A percentile compares a stretch with the other conserved stretches of the same genome.
Evolutionary conservation across 1,140 invertebrate genomes (phyloP).

Genomic region (Diploscapter pachys): DNA sequence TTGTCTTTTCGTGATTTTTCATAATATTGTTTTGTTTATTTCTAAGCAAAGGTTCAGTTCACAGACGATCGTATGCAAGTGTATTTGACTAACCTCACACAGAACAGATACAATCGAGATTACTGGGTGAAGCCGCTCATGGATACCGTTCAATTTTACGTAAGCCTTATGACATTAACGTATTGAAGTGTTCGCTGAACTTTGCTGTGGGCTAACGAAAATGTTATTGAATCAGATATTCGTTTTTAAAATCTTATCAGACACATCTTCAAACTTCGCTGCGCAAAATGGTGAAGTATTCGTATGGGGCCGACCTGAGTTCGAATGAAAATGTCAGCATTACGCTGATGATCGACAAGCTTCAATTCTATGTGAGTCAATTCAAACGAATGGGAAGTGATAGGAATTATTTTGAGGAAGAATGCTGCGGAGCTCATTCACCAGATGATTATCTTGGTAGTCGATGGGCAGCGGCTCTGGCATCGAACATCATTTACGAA

Average conservation of each 20-base stretch:
- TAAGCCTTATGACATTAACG: slow-evolving; percentile 25
- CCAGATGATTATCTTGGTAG: slow-evolving; percentile 34
- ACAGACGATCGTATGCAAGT: slow-evolving; percentile 41
- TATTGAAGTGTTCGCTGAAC: neutral
- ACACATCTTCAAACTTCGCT: neutral
- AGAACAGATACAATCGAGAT: slow-evolving; percentile 55
- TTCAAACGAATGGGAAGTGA: neutral
- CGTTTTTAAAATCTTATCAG: neutral
- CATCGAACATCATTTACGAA: slow-evolving; percentile 6
- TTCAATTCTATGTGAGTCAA: slow-evolving; percentile 44
- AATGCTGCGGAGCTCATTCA: slow-evolving; percentile 36
- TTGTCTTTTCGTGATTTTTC: neutral
- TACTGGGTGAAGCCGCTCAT: slow-evolving; percentile 54
- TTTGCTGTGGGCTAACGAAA: neutral
- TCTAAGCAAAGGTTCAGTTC: slow-evolving; percentile 42
- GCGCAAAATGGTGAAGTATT: slow-evolving; percentile 28
- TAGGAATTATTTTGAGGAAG: slow-evolving; percentile 26
- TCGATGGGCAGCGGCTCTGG: slow-evolving; percentile 24
- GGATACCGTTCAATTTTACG: slow-evolving; percentile 54
- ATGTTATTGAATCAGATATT: slow-evolving; percentile 2
- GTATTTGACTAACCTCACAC: slow-evolving; percentile 51
- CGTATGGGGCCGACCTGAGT: slow-evolving; percentile 38
- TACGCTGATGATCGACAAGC: slow-evolving; percentile 38
- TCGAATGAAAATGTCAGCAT: slow-evolving; percentile 29
- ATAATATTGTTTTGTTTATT: neutral